Percentiles rank a stretch among this genome's conserved stretches.
phyloP scores from a whole-genome alignment of 2,888 invertebrate genomes.

The Philonicus albiceps region DNA sequence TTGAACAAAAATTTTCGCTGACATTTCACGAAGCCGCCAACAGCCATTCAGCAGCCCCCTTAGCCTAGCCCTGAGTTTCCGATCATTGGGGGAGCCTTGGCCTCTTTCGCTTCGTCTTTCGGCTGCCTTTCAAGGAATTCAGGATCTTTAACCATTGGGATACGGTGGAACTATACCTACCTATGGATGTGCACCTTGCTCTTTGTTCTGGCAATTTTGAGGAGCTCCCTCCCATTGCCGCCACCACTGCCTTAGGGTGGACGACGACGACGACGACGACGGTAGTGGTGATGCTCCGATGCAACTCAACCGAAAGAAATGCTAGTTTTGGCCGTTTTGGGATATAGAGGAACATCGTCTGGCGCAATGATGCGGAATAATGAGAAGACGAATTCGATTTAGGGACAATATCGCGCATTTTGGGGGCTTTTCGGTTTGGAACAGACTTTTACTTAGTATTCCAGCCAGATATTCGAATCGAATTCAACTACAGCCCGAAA shows the following conservation, averaged over 20 bases:
- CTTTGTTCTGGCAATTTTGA: constrained; percentile 6
- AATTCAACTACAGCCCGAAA: background rate
- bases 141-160: background rate
- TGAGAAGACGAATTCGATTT: constrained; percentile 32
- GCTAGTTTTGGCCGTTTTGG: background rate
- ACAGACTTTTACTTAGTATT: background rate
- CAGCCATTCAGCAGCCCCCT: constrained; percentile 4
- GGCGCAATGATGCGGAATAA: constrained; percentile 35
- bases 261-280: background rate
- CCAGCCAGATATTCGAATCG: background rate
- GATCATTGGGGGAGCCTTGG: constrained; percentile 48
- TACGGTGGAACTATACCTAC: background rate
- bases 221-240: background rate
- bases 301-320: background rate
- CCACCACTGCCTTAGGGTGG: background rate
- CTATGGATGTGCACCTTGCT: background rate
- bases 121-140: background rate
- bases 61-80: constrained; percentile 37
- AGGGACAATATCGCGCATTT: background rate
- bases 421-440: background rate
- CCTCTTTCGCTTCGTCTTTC: constrained; percentile 49
- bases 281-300: background rate
- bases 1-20: constrained; percentile 44
- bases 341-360: background rate
- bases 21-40: constrained; percentile 26